Base-by-base conservation (phyloP, 1,140 invertebrate species). In the Aphaenogaster ashmeadi region DNA sequence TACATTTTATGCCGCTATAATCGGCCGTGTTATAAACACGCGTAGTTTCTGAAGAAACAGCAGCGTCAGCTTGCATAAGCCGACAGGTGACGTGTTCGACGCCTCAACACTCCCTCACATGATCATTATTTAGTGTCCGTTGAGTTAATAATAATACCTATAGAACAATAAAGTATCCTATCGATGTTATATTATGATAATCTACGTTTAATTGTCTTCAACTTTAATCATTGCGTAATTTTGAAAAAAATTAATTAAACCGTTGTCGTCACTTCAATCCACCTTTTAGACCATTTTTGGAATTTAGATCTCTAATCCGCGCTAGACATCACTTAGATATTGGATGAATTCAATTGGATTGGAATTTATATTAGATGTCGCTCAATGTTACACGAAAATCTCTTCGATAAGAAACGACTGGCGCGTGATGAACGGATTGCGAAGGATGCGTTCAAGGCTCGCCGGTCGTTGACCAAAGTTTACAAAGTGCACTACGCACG, bases 81-180 rank as follows among this genome's bases (percentile, higher is more conserved):
- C 69, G 41, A 50, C 41, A 58, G 41, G 41, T 75, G 80, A 62
- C 72, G 80, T 58, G 66, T 79, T 60, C 52, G 81, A 60, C 87
- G 60, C 44, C 38, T 71, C 54, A 72, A 58, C 80, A 75, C 80
- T 60, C 62, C 50, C 60, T 69, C 78, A 8, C 60, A 58, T 71
- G 66, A 81, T 78, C 38, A 33, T 69, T 80, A 79, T 87, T 91
- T 91, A 91, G 44, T 54, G 78, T 86, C 89, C 83, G 86, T 77
- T 66, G 69, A 50, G n/a, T 60, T 56, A 71, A 27, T 83, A 58
- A 60, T 47, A 74, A 83, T 44, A 56, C 8, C 2, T n/a, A 15
- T 3, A 33, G 0, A 36, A 8, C 4, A 9, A 67, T n/a, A 27
- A 41, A 56, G 13, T 52, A 21, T 8, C 2, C 13, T 18, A 41